Evolutionary conservation across 1,140 invertebrate species (phyloP), one percentile per base, ranked within the genome.

Genomic region (Drosophila sproati): DNA sequence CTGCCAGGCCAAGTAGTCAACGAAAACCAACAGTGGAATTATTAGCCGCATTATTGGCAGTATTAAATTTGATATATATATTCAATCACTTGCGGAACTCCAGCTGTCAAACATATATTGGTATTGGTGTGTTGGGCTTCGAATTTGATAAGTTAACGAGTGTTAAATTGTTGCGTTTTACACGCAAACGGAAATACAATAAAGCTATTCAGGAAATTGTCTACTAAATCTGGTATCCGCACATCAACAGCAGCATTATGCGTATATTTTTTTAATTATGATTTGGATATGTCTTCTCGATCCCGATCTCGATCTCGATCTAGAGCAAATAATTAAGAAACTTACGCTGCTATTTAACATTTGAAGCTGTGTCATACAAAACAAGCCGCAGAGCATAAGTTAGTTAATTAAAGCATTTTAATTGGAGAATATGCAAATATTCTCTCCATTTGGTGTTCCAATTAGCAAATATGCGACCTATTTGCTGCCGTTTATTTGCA

Each of bases 401-500:
- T 20, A 20, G 20, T 20, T 20, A 20, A 20, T 20, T 20, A 20
- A 20, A 20, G 20, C 20, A 20, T 0, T 20, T 20, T 20, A 20
- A 20, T 20, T 20, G 20, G 20, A 20, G n/a, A 34, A 29, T 20
- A 60, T 45, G 41, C 20, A 45, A 43, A 62, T 69, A 51, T 52
- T 51, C 55, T 1, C 20, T 20, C 20, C 20, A 20, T 20, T 20
- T 20, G 20, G 20, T 62, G 12, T 66, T 66, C 62, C 62, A 67
- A 67, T 59, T 67, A 57, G 62, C 61, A 34, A 67, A 39, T 52
- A 67, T 57, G 70, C 70, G 41, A 67, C 54, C 62, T 59, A 45
- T 35, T 35, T 28, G 45, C 55, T 43, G 4, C 4, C 8, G 28
- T 43, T 55, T 37, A 37, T 55, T 28, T 37, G 8, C 34, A 39